A percentile compares a stretch with the other conserved stretches of the same genome.
phyloP scores from a whole-genome alignment of 2,113 vertebrate species.

The Pangasianodon hypophthalmus region DNA sequence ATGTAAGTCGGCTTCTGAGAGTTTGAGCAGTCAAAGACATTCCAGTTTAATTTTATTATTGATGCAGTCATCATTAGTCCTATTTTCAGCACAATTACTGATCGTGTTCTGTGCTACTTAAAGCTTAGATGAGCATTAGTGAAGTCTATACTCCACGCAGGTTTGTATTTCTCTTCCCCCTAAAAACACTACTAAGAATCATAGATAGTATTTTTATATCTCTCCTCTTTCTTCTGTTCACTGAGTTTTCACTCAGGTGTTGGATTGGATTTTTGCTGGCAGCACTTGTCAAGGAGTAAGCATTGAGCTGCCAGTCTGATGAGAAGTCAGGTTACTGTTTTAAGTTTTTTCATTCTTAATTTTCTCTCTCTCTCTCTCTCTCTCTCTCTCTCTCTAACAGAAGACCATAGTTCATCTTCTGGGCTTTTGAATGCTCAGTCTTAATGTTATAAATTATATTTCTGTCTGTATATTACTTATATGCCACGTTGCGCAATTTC shows the following conservation, averaged over 20 bases:
- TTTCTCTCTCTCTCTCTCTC: constrained; percentile 2
- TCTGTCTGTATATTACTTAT: not conserved
- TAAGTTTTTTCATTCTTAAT: not conserved
- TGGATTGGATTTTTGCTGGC: not conserved
- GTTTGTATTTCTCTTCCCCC: not conserved
- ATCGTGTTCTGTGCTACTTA: not conserved
- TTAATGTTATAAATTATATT: too few relatives aligned
- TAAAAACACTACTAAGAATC: not conserved
- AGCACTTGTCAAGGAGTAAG: not conserved
- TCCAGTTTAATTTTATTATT: too few relatives aligned
- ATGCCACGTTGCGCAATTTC: not conserved
- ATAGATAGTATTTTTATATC: not conserved
- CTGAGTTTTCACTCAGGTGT: not conserved
- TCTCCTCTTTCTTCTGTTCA: not conserved
- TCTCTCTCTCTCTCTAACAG: constrained; percentile 9
- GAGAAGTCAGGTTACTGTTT: not conserved
- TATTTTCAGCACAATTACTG: not conserved
- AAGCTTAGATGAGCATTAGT: not conserved
- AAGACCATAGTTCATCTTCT: not conserved
- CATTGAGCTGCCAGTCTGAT: not conserved
- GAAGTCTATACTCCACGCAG: not conserved
- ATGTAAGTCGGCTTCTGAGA: too few relatives aligned
- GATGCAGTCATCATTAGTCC: not conserved
- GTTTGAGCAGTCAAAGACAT: too few relatives aligned
- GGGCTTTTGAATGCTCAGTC: not conserved